Percentiles rank a stretch among this genome's conserved stretches.
phyloP scores from a whole-genome alignment of 2,113 vertebrate species.

The Cichladusa arquata region DNA sequence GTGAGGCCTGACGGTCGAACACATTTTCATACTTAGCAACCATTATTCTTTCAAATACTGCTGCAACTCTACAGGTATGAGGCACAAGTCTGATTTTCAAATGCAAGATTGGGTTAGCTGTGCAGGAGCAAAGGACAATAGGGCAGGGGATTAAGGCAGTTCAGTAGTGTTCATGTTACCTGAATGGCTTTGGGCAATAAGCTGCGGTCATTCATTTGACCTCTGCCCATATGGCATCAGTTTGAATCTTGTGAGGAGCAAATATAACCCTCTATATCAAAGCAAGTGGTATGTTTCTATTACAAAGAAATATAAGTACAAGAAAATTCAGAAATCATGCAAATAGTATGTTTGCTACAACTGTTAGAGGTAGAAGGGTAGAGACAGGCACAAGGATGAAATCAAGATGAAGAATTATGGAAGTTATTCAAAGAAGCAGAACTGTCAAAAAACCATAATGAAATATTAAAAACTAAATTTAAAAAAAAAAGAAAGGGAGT shows the following conservation, averaged over 20 bases:
- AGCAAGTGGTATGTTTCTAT: neutral
- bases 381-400: neutral
- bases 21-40: neutral
- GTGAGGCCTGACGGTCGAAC: neutral
- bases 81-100: neutral
- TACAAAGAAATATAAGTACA: neutral
- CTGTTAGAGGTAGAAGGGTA: neutral
- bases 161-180: neutral
- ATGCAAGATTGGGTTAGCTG: neutral
- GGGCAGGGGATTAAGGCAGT: neutral
- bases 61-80: neutral
- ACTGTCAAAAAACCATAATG: neutral
- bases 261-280: neutral
- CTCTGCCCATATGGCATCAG: slow-evolving; percentile 32
- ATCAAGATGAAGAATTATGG: neutral
- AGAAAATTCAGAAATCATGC: neutral
- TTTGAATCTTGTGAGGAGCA: slow-evolving; percentile 36
- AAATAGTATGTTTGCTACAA: neutral
- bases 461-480: neutral
- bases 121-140: neutral
- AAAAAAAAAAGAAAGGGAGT: rapidly evolving
- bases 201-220: neutral
- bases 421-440: neutral
- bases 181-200: slow-evolving; percentile 28
- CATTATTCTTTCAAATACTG: neutral